These are phyloP conservation scores for Corvus hawaiiensis DNA, from an alignment of 2,113 vertebrate genomes.

Conservation along the genomic window DNA sequence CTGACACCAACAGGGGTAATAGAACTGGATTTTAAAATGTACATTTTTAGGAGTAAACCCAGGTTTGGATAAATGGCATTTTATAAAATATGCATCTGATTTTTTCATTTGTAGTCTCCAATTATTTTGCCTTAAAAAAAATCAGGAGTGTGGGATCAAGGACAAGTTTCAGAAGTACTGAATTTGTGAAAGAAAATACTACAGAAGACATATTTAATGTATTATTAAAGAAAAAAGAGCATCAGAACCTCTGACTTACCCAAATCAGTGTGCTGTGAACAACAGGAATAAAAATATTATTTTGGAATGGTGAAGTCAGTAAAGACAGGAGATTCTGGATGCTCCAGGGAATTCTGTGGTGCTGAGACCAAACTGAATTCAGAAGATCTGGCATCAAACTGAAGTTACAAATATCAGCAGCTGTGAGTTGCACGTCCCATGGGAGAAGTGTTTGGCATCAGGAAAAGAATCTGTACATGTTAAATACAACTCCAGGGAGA, in stretches of 20 bases:
- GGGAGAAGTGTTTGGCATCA: constrained; percentile 31
- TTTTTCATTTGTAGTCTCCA: not conserved
- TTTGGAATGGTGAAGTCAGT: not conserved
- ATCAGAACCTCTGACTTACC: not conserved
- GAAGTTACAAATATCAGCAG: not conserved
- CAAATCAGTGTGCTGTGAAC: not conserved
- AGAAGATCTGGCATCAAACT: not conserved
- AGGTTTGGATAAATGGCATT: not conserved
- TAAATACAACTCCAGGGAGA: constrained; percentile 40
- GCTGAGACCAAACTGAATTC: not conserved
- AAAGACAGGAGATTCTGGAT: not conserved
- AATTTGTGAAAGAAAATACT: not conserved
- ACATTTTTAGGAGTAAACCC: not conserved
- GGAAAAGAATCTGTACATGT: constrained; percentile 17
- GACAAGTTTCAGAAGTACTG: constrained; percentile 2
- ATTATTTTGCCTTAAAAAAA: not conserved
- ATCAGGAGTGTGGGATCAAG: not conserved
- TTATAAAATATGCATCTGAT: not conserved
- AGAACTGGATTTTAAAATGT: not conserved
- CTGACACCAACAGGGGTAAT: not conserved
- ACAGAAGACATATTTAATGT: not conserved
- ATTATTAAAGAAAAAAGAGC: not conserved
- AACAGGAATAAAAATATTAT: not conserved
- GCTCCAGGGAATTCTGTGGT: not conserved
- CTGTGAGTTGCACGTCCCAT: not conserved